Evolutionary conservation across 2,113 vertebrate species (phyloP).

Genomic region (Tretioscincus oriximinensis): DNA sequence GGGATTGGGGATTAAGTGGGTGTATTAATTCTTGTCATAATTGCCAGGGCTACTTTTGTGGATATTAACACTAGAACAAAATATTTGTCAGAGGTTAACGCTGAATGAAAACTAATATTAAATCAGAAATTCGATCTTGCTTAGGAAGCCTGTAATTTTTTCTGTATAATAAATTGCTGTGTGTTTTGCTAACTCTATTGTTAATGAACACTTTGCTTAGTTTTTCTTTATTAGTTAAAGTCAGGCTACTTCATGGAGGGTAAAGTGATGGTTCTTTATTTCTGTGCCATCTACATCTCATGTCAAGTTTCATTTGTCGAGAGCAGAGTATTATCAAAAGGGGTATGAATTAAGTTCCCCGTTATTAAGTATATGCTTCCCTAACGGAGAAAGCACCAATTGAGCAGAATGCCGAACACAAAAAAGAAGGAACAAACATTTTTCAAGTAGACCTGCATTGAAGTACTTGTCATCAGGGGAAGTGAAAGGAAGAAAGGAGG

Average conservation of each 20-base stretch:
- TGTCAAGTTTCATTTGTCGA: slow-evolving; percentile 39
- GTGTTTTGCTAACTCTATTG: background rate
- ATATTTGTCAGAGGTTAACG: background rate
- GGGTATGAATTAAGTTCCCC: slow-evolving; percentile 25
- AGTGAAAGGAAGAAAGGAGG: background rate
- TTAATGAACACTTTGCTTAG: slow-evolving; percentile 32
- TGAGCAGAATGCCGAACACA: slow-evolving; percentile 19
- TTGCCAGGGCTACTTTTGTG: background rate
- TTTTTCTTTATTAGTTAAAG: slow-evolving; percentile 27
- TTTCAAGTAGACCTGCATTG: slow-evolving; percentile 54
- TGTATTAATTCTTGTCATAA: background rate
- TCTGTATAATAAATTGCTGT: slow-evolving; percentile 11
- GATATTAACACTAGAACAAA: background rate
- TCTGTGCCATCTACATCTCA: background rate
- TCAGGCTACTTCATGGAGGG: background rate
- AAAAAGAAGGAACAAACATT: slow-evolving; percentile 40
- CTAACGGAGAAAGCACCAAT: background rate
- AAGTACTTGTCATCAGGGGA: slow-evolving; percentile 29
- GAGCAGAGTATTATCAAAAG: slow-evolving; percentile 34
- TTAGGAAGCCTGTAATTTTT: background rate
- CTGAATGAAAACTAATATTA: background rate
- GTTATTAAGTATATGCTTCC: slow-evolving; percentile 25
- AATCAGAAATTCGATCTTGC: background rate
- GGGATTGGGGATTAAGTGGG: too few relatives aligned
- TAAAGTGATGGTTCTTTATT: slow-evolving; percentile 24